phyloP scores from a whole-genome alignment of 2,888 invertebrate genomes.

The Plemyria rubiginata region DNA sequence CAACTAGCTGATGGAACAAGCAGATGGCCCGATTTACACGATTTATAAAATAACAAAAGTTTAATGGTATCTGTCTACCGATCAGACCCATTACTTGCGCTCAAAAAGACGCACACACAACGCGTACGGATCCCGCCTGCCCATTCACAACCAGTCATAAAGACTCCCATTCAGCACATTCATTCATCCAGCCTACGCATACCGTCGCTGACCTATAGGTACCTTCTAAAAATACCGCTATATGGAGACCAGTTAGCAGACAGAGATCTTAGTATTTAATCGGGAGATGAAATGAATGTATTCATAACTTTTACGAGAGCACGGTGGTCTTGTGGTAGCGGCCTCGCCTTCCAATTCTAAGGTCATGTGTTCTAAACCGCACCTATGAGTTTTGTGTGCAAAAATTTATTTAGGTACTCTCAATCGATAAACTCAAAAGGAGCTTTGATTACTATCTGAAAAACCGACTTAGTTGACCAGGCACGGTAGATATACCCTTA shows the following conservation, averaged over 20 bases:
- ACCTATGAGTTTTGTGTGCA: too few relatives aligned
- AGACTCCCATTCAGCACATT: constrained; percentile 44
- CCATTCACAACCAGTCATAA: constrained; percentile 50
- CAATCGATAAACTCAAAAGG: too few relatives aligned
- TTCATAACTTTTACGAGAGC: neutral
- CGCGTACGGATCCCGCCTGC: constrained; percentile 26
- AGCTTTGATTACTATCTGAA: too few relatives aligned
- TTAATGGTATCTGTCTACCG: neutral
- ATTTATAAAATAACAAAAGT: too few relatives aligned
- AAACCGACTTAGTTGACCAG: too few relatives aligned
- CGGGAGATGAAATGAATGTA: constrained; percentile 3
- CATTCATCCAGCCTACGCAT: constrained; percentile 37
- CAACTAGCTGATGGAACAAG: too few relatives aligned
- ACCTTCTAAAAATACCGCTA: constrained; percentile 38
- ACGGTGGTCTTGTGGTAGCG: too few relatives aligned
- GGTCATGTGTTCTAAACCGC: too few relatives aligned
- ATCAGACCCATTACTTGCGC: constrained; percentile 5
- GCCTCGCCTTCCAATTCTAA: too few relatives aligned
- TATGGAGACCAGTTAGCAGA: constrained; percentile 21
- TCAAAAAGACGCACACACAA: constrained; percentile 16
- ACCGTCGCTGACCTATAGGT: constrained; percentile 47
- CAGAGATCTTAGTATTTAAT: constrained; percentile 17
- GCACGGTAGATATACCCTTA: too few relatives aligned
- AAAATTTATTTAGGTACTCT: too few relatives aligned
- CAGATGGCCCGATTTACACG: too few relatives aligned